A percentile compares a stretch with the other conserved stretches of the same genome.
phyloP scores from a whole-genome alignment of 1,140 invertebrate genomes.

The Pseudomyrmex concolor region DNA sequence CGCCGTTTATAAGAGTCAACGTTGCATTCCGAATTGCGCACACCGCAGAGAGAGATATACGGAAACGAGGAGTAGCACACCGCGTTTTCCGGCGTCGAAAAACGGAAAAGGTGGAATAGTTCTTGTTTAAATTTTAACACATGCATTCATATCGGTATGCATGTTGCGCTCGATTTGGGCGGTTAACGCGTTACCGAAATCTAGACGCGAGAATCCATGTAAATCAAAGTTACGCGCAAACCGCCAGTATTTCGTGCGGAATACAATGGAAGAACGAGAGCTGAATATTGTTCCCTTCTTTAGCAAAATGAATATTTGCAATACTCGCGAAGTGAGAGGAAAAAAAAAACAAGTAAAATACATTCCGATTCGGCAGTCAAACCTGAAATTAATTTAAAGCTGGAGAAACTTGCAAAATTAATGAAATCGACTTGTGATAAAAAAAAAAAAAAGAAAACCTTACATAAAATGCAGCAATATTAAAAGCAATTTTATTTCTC shows the following conservation, averaged over 20 bases:
- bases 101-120: not conserved
- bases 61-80: not conserved
- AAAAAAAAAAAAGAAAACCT: not conserved
- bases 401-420: too few species aligned
- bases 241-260: conserved; percentile 26
- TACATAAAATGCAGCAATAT: too few species aligned
- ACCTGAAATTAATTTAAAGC: not conserved
- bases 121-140: conserved; percentile 54
- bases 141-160: conserved; percentile 36
- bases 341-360: not conserved
- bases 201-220: conserved; percentile 35
- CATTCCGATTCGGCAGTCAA: not conserved
- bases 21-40: conserved; percentile 25
- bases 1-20: conserved; percentile 45
- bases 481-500: too few species aligned
- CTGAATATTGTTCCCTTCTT: conserved; percentile 46
- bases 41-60: conserved; percentile 13
- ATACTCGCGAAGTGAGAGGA: not conserved
- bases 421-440: not conserved
- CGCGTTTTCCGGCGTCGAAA: not conserved
- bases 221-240: conserved; percentile 45
- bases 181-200: conserved; percentile 51
- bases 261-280: not conserved
- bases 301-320: conserved; percentile 32
- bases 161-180: conserved; percentile 38